Base-by-base conservation (phyloP, 2,888 invertebrate species). In the Lepas anatifera region DNA sequence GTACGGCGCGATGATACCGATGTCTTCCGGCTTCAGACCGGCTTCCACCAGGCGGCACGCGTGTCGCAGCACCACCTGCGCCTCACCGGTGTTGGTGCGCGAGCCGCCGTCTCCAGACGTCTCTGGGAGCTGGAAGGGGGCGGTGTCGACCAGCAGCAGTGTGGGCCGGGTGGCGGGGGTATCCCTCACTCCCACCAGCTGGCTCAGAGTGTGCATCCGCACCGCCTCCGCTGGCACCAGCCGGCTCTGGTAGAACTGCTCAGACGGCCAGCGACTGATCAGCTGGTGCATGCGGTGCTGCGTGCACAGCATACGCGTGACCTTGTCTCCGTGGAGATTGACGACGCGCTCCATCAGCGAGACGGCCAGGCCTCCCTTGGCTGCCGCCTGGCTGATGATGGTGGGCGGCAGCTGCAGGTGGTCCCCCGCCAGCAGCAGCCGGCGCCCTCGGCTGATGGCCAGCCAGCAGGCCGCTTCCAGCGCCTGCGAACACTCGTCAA, bases 241-340 rank as follows among this genome's bases (percentile, higher is more conserved):
- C 70, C 85, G 82, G 0, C 87, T 86, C 0, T 86, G 83, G 76
- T 98, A 98, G 0, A 95, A 88, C 22, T 92, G 81, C 67, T 83
- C 81, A 76, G 97, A 97, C 1, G 96, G 92, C 77, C 96, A 81
- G 48, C 85, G 83, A 76, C 89, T 94, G 25, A 98, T 89, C 7
- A 83, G 80, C 74, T 84, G 83, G 80, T 97, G 92, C 97, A 98
- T 98, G 70, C 97, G 86, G 79, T 97, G 98, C 80, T 97, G 97
- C 16, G 87, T 81, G 22, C 85, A 87, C 68, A 98, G 81, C 79
- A 74, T 73, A 18, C 79, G 75, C 1, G 87, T 84, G 0, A 87
- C 86, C 50, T 85, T 83, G 48, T 84, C 83, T 0, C 84, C 81
- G 0, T 76, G 74, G 70, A 75, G 75, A 48, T 78, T 68, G 37